A percentile compares a stretch with the other conserved stretches of the same genome.
phyloP scores from a whole-genome alignment of 2,113 vertebrate genomes.

The Caranx melampygus region DNA sequence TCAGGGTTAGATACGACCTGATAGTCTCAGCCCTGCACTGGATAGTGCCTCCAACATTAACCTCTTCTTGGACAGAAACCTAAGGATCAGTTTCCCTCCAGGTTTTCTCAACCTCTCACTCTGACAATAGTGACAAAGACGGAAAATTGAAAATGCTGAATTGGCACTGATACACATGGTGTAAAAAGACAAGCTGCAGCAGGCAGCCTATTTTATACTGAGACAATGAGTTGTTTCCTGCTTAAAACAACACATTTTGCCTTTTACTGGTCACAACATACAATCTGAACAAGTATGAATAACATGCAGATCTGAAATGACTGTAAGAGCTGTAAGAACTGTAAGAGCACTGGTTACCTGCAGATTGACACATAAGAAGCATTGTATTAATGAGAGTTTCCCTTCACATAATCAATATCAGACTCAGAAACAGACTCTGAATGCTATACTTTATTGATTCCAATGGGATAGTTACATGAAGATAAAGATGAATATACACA shows the following conservation, averaged over 20 bases:
- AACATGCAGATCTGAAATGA: no score
- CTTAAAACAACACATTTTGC: not conserved
- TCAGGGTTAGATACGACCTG: slow-evolving; percentile 35
- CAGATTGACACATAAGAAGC: not conserved
- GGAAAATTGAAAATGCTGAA: not conserved
- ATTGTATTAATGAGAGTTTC: no score
- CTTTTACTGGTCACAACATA: not conserved
- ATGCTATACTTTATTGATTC: no score
- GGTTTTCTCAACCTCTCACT: not conserved
- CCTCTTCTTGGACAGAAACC: slow-evolving; percentile 14
- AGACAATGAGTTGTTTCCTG: not conserved
- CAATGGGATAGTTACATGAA: no score
- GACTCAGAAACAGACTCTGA: no score
- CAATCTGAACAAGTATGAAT: not conserved
- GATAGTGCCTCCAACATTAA: slow-evolving; percentile 27
- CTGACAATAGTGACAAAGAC: slow-evolving; percentile 3
- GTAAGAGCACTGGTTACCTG: not conserved
- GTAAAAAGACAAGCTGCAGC: not conserved
- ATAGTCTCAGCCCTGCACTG: slow-evolving; percentile 10
- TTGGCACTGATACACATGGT: not conserved
- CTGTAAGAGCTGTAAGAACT: not conserved
- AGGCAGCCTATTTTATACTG: not conserved
- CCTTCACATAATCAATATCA: no score
- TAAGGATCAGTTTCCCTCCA: slow-evolving; percentile 28
- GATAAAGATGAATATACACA: no score